Evolutionary conservation across 2,888 invertebrate genomes (phyloP).

Genomic region (Scaptodrosophila latifasciaeformis): DNA sequence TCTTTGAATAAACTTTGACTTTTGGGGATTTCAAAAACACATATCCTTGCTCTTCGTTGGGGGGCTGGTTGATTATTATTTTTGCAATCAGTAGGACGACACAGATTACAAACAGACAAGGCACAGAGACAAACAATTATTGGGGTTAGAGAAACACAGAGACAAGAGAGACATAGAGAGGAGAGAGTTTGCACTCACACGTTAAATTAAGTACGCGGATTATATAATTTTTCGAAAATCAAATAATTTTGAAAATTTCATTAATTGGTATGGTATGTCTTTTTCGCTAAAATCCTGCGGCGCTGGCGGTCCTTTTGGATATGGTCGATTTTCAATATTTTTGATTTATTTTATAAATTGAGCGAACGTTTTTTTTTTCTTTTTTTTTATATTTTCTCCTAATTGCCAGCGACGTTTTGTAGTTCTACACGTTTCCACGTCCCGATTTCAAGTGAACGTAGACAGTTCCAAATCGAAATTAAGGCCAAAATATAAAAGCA

Average conservation of each 20-base stretch:
- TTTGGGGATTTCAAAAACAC: too few relatives aligned
- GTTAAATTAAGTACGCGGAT: slow-evolving; percentile 18
- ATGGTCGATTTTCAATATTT: slow-evolving; percentile 6
- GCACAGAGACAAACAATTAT: not conserved
- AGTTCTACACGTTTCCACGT: slow-evolving; percentile 75
- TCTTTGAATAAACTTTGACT: too few relatives aligned
- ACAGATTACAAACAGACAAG: slow-evolving; percentile 10
- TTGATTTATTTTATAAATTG: slow-evolving; percentile 27
- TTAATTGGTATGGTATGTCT: slow-evolving; percentile 19
- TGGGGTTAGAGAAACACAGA: not conserved
- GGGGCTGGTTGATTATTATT: too few relatives aligned
- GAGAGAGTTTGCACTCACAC: slow-evolving; percentile 42
- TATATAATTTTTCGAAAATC: slow-evolving; percentile 23
- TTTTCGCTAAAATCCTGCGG: too few relatives aligned
- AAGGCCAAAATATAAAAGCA: slow-evolving; percentile 69
- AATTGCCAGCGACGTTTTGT: slow-evolving; percentile 59
- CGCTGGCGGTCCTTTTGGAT: slow-evolving; percentile 10
- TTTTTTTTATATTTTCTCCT: too few relatives aligned
- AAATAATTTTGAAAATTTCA: not conserved
- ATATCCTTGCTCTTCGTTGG: slow-evolving; percentile 51
- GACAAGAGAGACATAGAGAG: not conserved
- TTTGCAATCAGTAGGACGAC: too few relatives aligned
- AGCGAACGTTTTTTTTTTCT: slow-evolving; percentile 38
- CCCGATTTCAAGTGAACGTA: slow-evolving; percentile 75
- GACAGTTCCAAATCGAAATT: slow-evolving; percentile 73